Conservation (phyloP, 2,888 invertebrate species). For the Apodemia duryi region DNA sequence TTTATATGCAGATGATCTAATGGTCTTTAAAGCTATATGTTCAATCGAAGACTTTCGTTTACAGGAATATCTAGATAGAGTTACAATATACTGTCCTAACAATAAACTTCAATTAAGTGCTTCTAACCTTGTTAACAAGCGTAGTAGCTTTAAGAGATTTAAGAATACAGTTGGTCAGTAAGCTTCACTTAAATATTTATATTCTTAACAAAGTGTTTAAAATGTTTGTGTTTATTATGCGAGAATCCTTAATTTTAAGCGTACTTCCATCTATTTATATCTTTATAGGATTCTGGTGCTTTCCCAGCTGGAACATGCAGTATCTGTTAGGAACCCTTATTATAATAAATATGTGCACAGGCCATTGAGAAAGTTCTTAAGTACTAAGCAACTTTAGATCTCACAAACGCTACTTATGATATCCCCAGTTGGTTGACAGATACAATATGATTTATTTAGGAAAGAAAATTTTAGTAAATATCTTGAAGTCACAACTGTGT, state of each 20-base stretch:
- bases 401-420: not conserved
- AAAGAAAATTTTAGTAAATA: no score
- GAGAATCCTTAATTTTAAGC: not conserved
- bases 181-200: slow-evolving; percentile 1
- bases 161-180: not conserved
- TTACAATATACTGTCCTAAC: slow-evolving; percentile 24
- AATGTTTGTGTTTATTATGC: slow-evolving; percentile 13
- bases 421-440: no score
- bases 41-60: slow-evolving; percentile 21
- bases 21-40: slow-evolving; percentile 23
- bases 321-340: slow-evolving; percentile 9
- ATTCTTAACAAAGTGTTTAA: slow-evolving; percentile 11
- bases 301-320: not conserved
- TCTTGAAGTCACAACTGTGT: no score
- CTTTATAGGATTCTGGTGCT: slow-evolving; percentile 6
- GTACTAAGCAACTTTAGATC: not conserved
- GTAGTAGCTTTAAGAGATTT: not conserved
- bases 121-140: slow-evolving; percentile 17
- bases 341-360: slow-evolving; percentile 17
- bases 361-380: slow-evolving; percentile 1
- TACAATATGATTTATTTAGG: no score
- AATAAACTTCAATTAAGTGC: slow-evolving; percentile 27
- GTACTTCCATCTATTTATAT: not conserved
- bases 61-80: slow-evolving; percentile 28
- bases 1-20: slow-evolving; percentile 29